A percentile compares a stretch with the other conserved stretches of the same genome.
phyloP scores from a whole-genome alignment of 64 coral and sea anemone species.

The Pocillopora damicornis region DNA sequence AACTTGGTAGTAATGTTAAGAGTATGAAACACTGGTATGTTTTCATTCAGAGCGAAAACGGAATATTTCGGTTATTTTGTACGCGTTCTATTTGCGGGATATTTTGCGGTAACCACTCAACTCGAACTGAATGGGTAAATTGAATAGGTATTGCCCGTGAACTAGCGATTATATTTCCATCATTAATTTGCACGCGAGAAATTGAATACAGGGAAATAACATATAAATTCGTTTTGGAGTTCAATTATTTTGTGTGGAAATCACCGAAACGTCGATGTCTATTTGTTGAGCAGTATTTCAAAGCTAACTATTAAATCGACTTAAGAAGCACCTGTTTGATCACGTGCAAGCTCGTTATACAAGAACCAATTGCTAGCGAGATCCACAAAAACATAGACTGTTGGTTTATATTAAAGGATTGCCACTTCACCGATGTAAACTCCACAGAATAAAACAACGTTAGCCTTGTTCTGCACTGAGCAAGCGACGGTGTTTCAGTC shows the following conservation, averaged over 20 bases:
- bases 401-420: neutral
- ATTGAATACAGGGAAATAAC: neutral
- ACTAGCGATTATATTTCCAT: constrained; percentile 6
- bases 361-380: constrained; percentile 7
- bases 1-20: neutral
- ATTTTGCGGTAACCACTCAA: neutral
- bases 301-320: constrained; percentile 9
- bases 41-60: neutral
- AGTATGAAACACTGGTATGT: neutral
- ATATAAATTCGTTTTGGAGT: neutral
- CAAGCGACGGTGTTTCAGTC: neutral
- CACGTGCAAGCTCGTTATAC: neutral
- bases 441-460: constrained; percentile 21
- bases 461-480: neutral
- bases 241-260: neutral
- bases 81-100: neutral
- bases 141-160: neutral
- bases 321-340: neutral
- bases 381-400: neutral
- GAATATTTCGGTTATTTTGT: neutral
- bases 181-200: neutral
- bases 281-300: neutral
- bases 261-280: neutral
- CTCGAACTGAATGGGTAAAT: constrained; percentile 7
- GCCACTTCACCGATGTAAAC: constrained; percentile 13